Percentiles rank a stretch among this genome's conserved stretches.
phyloP scores from a whole-genome alignment of 2,797 vertebrate species.

The Cynodonichthys magdalenae region DNA sequence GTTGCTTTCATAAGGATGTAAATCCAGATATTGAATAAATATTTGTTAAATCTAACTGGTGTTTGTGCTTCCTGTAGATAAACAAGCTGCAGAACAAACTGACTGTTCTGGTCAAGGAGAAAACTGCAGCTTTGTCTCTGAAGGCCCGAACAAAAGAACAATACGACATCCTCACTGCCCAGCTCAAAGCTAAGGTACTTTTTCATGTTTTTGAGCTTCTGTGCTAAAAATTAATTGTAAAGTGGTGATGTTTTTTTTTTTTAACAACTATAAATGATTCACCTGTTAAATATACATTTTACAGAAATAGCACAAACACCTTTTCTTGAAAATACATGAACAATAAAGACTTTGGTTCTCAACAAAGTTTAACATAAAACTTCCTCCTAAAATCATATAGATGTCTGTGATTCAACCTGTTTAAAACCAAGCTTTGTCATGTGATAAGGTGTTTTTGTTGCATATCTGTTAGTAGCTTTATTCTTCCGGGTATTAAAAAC shows the following conservation, averaged over 20 bases:
- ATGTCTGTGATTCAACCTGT: too few species aligned
- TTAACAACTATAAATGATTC: not conserved
- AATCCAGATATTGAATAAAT: not conserved
- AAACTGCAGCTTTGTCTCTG: constrained; percentile 51
- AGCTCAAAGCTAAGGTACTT: constrained; percentile 80
- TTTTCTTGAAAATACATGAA: not conserved
- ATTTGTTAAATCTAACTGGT: constrained; percentile 10
- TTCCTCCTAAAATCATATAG: too few species aligned
- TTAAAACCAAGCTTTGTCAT: too few species aligned
- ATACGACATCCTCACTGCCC: constrained; percentile 65
- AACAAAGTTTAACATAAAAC: too few species aligned
- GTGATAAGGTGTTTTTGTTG: not conserved
- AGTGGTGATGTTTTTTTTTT: not conserved
- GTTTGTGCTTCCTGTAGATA: constrained; percentile 56
- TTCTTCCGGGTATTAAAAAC: not conserved
- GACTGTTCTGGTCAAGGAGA: constrained; percentile 45
- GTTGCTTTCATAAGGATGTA: not conserved
- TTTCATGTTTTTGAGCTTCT: not conserved
- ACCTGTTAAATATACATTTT: too few species aligned
- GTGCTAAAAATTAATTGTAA: not conserved
- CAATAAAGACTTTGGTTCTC: not conserved
- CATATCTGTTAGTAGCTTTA: not conserved
- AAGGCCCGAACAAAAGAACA: constrained; percentile 78
- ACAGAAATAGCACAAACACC: not conserved
- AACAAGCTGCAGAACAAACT: constrained; percentile 40